Base-by-base conservation (phyloP, 2,888 invertebrate genomes). In the Pristionchus mayeri region DNA sequence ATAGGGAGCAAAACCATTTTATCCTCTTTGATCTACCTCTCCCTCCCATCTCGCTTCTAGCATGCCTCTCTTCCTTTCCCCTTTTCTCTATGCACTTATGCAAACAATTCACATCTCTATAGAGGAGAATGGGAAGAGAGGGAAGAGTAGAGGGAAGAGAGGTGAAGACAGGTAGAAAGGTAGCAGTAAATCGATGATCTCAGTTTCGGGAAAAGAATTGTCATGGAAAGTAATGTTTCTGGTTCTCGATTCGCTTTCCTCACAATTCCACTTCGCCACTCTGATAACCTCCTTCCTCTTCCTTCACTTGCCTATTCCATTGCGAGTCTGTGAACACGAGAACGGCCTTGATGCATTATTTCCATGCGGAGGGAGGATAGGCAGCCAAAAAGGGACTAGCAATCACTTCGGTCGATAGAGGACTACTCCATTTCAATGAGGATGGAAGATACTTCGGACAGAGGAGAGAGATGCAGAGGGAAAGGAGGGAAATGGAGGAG, bases 21-120 rank as follows among this genome's bases (percentile, higher is more conserved):
- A 34, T 67, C 67, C 40, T 11, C 67, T 40, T 67, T 18, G 18
- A 21, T 67, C 67, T 67, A 34, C 67, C 67, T 67, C 67, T 67
- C 34, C 40, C 37, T 67, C 37, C n/a, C 37, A 34, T 67, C 67
- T 9, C 37, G 18, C 67, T 67, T 27, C 67, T 34, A 67, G 67
- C 34, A 67, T 67, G 67, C n/a, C 37, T 27, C 67, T 67, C 34
- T 67, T n/a, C n/a, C 67, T n/a, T 67, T 67, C 67, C 40, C 67
- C 21, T 57, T 57, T 57, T 57, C 67, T 67, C 67, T 67, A 34
- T 67, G 67, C 37, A 67, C 67, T 67, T 67, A 67, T 67, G 67
- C 67, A 67, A 67, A 67, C 67, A 67, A 67, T 67, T 67, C 67
- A n/a, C 67, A 57, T 57, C 57, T 57, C 24, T 57, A 57, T n/a